phyloP scores from a whole-genome alignment of 2,113 vertebrate genomes.

The Meles meles region DNA sequence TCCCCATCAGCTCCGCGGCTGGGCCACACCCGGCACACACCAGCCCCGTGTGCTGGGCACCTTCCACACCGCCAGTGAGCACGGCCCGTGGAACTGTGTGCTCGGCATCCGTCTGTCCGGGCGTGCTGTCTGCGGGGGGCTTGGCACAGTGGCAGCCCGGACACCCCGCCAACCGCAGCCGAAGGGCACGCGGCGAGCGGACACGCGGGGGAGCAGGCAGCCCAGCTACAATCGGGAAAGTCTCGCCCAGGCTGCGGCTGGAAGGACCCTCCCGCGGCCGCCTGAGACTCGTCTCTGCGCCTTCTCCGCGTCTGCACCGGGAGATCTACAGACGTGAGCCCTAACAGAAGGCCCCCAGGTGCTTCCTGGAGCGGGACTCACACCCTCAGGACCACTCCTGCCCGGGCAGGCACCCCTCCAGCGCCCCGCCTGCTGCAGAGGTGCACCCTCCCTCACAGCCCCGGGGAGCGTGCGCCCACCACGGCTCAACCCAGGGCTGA shows the following conservation, averaged over 20 bases:
- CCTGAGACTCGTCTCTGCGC: too few relatives aligned
- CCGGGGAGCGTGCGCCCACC: not conserved
- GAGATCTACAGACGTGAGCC: too few relatives aligned
- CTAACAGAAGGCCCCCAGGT: not conserved
- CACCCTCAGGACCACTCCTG: too few relatives aligned
- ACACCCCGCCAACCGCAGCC: too few relatives aligned
- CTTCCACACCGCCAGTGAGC: fast-evolving
- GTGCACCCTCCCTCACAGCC: too few relatives aligned
- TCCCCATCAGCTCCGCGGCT: too few relatives aligned
- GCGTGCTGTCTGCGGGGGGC: not conserved
- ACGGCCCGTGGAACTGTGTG: fast-evolving
- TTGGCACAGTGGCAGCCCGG: too few relatives aligned
- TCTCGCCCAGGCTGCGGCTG: too few relatives aligned
- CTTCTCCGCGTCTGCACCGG: not conserved
- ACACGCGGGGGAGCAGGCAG: too few relatives aligned
- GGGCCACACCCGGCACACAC: not conserved
- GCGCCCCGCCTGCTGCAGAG: too few relatives aligned
- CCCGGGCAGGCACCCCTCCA: too few relatives aligned
- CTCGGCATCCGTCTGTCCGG: not conserved
- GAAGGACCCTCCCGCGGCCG: fast-evolving
- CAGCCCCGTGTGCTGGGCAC: fast-evolving
- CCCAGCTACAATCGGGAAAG: not conserved
- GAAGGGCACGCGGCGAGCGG: fast-evolving
- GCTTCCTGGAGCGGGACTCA: not conserved
- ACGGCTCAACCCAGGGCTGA: not conserved